phyloP scores from a whole-genome alignment of 2,113 vertebrate genomes.

The Orycteropus afer region DNA sequence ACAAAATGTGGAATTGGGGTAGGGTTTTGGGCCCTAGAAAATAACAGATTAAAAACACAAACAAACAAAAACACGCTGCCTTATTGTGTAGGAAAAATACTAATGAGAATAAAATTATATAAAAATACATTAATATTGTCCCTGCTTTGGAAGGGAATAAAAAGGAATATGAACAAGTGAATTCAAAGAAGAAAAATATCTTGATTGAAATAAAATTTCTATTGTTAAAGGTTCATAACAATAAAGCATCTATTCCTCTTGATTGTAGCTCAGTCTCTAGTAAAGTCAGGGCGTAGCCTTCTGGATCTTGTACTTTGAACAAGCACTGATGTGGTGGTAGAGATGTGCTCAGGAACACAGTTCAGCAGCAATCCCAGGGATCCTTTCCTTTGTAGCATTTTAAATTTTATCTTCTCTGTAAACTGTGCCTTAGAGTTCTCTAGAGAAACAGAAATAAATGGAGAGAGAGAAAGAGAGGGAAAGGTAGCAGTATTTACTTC shows the following conservation, averaged over 20 bases:
- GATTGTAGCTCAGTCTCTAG: background rate
- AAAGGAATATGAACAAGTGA: background rate
- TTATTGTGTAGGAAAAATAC: slow-evolving; percentile 45
- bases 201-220: background rate
- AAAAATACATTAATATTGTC: background rate
- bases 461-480: background rate
- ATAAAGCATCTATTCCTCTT: background rate
- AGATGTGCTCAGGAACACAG: background rate
- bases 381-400: slow-evolving; percentile 22
- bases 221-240: background rate
- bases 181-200: background rate
- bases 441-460: too few species aligned
- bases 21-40: background rate
- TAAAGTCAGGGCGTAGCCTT: background rate
- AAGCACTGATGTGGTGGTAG: background rate
- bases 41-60: slow-evolving; percentile 15
- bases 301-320: background rate
- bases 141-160: background rate
- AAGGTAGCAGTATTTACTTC: background rate
- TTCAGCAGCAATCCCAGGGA: background rate
- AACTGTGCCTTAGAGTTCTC: background rate
- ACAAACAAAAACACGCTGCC: background rate
- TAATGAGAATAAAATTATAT: slow-evolving; percentile 9
- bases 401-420: background rate
- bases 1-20: background rate